Evolutionary conservation across 2,113 vertebrate genomes (phyloP), one percentile per base, ranked within the genome.

Genomic region (Amphiprion ocellaris): DNA sequence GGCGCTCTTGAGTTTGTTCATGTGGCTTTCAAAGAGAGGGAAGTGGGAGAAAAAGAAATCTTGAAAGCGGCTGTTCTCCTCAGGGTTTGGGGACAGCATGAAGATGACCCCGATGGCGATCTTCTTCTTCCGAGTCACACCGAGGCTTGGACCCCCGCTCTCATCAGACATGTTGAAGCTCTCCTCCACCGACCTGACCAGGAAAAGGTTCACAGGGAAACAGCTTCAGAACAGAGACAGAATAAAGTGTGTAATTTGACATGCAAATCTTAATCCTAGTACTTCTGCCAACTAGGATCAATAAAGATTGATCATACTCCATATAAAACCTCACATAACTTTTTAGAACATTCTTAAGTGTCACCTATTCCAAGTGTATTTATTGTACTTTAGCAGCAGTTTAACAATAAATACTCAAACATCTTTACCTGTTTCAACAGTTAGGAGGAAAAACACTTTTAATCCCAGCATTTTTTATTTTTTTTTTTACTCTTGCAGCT

Each of bases 1-100:
- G 73, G 98, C 97, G 69, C 96, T 96, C 94, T 99, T 99, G 74
- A 99, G 95, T 88, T 98, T 98, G 96, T 99, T 99, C 97, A 99
- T 97, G 92, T 99, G 98, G 94, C 98, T 99, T 94, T 99, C 98
- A 91, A 99, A 99, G 26, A 99, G 97, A 53, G 98, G 98, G 79
- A 99, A 99, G 92, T 99, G 98, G 52, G 98, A 99, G 93, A 99
- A 99, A 92, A 99, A 99, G 93, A 99, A 99, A 77, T 99, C 98
- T 61, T 99, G 96, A 91, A 99, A 99, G 92, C 97, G 97, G 92
- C 82, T 95, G 90, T 96, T 98, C 93, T 99, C 97, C 79, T 97
- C 97, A 65, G 96, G 91, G 70, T 98, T 95, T 81, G 95, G 92
- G 3, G 98, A 98, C 79, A 99, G 93, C 60, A 95, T 95, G 91